These are phyloP conservation scores for Ditula angustiorana DNA, from an alignment of 2,888 invertebrate genomes.

Conservation along the genomic window DNA sequence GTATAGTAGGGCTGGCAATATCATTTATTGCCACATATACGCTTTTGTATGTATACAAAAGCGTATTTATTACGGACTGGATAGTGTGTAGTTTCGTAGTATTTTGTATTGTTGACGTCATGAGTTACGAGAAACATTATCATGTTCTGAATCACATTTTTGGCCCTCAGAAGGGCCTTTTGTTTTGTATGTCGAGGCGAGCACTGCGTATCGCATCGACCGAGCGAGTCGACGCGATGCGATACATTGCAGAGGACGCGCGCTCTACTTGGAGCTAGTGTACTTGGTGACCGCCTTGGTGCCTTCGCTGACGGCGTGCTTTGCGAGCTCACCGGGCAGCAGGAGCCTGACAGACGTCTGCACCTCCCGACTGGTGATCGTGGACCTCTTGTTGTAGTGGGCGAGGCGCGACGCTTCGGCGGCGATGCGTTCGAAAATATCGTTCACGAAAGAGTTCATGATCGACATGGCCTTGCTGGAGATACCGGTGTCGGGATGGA, in stretches of 20 bases:
- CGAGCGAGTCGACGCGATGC: too few relatives aligned
- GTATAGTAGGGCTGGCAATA: too few relatives aligned
- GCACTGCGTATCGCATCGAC: too few relatives aligned
- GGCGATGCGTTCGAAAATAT: conserved; percentile 89
- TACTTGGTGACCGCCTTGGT: conserved; percentile 88
- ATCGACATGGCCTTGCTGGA: conserved; percentile 87
- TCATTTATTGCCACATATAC: too few relatives aligned
- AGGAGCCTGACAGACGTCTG: conserved; percentile 88
- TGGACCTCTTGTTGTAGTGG: conserved; percentile 87
- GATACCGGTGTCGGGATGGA: conserved; percentile 86
- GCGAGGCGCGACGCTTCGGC: conserved; percentile 87
- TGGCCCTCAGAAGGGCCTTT: conserved; percentile 41
- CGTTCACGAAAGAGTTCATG: conserved; percentile 90
- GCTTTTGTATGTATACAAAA: too few relatives aligned
- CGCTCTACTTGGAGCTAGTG: conserved; percentile 70
- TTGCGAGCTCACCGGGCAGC: conserved; percentile 89
- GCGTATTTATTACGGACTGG: too few relatives aligned
- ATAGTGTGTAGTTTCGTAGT: too few relatives aligned
- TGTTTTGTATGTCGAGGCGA: background rate
- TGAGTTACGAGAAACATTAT: background rate
- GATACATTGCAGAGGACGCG: background rate
- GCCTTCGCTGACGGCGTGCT: conserved; percentile 89
- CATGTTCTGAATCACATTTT: conserved; percentile 7
- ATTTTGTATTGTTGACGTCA: too few relatives aligned
- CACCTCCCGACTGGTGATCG: conserved; percentile 89